Evolutionary conservation across 2,888 invertebrate species (phyloP).

Genomic region (Leptopterna dolabrata): DNA sequence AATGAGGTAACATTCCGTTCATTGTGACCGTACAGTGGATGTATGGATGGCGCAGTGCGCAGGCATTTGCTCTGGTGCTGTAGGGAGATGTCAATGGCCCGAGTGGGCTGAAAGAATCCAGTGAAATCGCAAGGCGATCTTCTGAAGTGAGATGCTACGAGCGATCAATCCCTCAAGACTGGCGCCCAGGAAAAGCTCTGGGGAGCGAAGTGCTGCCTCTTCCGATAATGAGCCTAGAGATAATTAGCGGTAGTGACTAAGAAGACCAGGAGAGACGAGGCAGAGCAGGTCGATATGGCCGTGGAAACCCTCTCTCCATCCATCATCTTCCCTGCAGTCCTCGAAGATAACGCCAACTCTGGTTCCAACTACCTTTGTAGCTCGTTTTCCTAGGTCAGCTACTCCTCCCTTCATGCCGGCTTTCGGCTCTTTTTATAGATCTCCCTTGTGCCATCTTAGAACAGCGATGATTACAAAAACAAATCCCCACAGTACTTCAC

Average conservation of each 20-base stretch:
- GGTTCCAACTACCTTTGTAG: conserved; percentile 10
- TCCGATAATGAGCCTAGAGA: conserved; percentile 40
- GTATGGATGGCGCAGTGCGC: too few species aligned
- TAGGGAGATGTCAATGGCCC: too few species aligned
- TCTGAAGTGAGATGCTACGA: not conserved
- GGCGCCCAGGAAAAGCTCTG: not conserved
- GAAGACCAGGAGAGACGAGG: not conserved
- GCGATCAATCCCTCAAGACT: not conserved
- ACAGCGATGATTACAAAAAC: conserved; percentile 13
- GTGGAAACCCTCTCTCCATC: conserved; percentile 17
- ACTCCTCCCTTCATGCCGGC: not conserved
- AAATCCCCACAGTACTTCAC: not conserved
- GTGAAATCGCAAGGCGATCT: not conserved
- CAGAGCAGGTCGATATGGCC: not conserved
- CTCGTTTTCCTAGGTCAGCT: conserved; percentile 5
- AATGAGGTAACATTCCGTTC: too few species aligned
- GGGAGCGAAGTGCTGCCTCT: conserved; percentile 28
- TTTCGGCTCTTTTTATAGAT: conserved; percentile 14
- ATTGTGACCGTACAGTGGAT: too few species aligned
- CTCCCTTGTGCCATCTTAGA: not conserved
- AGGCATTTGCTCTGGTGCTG: too few species aligned
- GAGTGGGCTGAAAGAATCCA: not conserved
- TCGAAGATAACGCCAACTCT: not conserved
- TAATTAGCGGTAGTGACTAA: conserved; percentile 40
- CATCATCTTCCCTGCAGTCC: conserved; percentile 10